Evolutionary conservation across 2,797 vertebrate species (phyloP).

Genomic region (Typhlichthys subterraneus): DNA sequence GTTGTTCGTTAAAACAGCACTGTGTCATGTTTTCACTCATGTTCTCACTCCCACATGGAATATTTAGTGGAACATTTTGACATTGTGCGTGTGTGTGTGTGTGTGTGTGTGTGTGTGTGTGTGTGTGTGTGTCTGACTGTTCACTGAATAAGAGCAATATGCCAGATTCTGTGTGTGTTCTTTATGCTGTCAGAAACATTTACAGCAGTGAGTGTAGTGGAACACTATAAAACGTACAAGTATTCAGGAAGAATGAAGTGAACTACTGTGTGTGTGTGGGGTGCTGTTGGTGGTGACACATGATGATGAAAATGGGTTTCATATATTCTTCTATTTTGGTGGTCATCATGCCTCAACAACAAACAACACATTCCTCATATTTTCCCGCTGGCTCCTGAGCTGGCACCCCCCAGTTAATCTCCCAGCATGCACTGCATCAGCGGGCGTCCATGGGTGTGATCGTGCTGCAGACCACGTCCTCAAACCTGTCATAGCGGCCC

Average conservation of each 20-base stretch:
- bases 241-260: no score
- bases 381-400: constrained; percentile 11
- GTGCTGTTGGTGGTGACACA: neutral
- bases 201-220: no score
- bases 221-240: no score
- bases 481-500: constrained; percentile 63
- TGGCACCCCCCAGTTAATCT: constrained; percentile 33
- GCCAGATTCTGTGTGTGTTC: no score
- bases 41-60: no score
- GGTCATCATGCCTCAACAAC: constrained; percentile 8
- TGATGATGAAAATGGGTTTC: neutral
- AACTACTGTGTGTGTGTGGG: neutral
- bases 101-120: neutral
- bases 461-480: constrained; percentile 41
- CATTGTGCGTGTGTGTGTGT: neutral
- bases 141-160: no score
- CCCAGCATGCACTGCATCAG: constrained; percentile 52
- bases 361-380: constrained; percentile 39
- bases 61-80: neutral
- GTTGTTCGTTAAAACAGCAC: neutral
- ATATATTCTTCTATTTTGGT: constrained; percentile 15
- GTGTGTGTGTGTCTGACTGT: no score
- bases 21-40: neutral
- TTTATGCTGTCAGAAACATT: no score
- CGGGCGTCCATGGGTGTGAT: constrained; percentile 47